Evolutionary conservation across 2,888 invertebrate genomes (phyloP).

Genomic region (Chrysolina americana): DNA sequence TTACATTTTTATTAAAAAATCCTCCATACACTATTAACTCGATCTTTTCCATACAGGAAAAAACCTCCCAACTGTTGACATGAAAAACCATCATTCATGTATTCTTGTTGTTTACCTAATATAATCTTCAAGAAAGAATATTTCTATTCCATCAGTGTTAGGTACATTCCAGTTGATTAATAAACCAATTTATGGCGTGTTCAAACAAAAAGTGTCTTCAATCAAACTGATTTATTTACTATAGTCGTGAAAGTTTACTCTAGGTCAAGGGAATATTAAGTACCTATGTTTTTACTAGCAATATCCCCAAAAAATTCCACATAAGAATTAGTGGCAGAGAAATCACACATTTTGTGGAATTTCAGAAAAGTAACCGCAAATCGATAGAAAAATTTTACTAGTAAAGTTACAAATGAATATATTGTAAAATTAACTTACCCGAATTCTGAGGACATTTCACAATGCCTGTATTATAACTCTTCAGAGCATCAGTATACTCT

Average conservation of each 20-base stretch:
- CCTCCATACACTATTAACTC: no score
- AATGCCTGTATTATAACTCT: slow-evolving; percentile 80
- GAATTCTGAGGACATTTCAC: slow-evolving; percentile 77
- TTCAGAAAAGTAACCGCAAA: neutral
- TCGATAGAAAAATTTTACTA: neutral
- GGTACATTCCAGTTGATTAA: neutral
- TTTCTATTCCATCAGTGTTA: neutral
- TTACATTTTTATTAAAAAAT: no score
- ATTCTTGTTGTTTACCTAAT: no score
- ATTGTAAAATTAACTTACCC: slow-evolving; percentile 71
- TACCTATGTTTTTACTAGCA: no score
- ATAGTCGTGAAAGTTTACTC: neutral
- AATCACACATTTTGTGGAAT: neutral
- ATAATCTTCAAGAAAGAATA: no score
- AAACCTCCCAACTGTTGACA: no score
- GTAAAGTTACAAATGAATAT: neutral
- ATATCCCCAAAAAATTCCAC: no score
- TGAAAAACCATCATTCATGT: no score
- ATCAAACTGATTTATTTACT: neutral
- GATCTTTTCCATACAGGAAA: no score
- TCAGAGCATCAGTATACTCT: slow-evolving; percentile 79
- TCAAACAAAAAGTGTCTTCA: neutral
- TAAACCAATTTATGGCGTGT: neutral
- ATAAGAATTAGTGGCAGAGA: no score
- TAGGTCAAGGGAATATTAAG: neutral